Evolutionary conservation across 2,888 invertebrate species (phyloP).

Genomic region (Nysson spinosus): DNA sequence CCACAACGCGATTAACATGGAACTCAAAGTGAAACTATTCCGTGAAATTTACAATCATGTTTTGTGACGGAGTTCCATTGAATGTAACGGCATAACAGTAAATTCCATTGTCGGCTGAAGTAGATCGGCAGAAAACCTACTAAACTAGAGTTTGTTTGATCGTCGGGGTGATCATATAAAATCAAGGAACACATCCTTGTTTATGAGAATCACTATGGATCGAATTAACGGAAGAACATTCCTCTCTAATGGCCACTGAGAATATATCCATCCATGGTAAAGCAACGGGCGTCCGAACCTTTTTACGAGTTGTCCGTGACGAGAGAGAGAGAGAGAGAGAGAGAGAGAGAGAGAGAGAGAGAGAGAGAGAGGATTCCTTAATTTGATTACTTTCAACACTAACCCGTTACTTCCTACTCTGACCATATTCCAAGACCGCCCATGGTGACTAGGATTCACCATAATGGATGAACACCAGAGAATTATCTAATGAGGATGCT

Average conservation of each 20-base stretch:
- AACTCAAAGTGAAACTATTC: no score
- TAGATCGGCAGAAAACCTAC: no score
- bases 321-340: no score
- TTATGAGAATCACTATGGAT: not conserved
- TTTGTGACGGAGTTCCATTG: no score
- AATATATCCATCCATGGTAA: not conserved
- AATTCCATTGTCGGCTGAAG: no score
- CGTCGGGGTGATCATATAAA: no score
- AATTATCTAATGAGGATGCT: slow-evolving; percentile 58
- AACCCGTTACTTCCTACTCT: slow-evolving; percentile 27
- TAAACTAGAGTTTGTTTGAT: no score
- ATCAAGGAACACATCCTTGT: not conserved
- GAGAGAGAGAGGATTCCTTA: no score
- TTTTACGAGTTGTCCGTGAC: not conserved
- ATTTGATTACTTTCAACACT: slow-evolving; percentile 48
- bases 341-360: no score
- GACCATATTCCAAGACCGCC: slow-evolving; percentile 47
- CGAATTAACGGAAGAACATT: not conserved
- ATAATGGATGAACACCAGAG: slow-evolving; percentile 44
- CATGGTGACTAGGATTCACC: slow-evolving; percentile 30
- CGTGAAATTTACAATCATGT: no score
- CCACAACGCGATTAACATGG: no score
- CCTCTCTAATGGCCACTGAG: not conserved
- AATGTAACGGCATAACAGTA: no score
- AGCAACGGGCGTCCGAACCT: not conserved